These are phyloP conservation scores for Archivesica marissinica DNA, from an alignment of 1,140 invertebrate genomes.

Conservation along the genomic window DNA sequence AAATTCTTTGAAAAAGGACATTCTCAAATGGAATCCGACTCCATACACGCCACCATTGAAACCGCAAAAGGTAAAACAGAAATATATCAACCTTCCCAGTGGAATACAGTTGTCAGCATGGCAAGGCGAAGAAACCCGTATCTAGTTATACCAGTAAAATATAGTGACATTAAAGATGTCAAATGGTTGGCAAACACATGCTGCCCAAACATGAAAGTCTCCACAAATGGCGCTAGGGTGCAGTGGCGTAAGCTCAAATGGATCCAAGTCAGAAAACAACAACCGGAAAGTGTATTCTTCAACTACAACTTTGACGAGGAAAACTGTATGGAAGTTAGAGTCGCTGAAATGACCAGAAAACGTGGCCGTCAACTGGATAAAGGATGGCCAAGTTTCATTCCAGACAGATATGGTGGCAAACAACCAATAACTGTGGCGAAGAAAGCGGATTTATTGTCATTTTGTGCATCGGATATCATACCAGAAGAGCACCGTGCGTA, in stretches of 20 bases:
- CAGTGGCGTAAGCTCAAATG: conserved; percentile 59
- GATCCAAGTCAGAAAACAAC: conserved; percentile 34
- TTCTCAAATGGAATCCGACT: conserved; percentile 47
- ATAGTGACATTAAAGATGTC: conserved; percentile 53
- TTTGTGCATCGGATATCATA: conserved; percentile 20
- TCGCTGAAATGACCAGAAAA: neutral
- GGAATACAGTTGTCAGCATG: conserved; percentile 43
- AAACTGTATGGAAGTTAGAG: neutral
- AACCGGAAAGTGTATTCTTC: conserved; percentile 13
- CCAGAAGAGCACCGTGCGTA: conserved; percentile 31
- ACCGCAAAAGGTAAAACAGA: conserved; percentile 26
- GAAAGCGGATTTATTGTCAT: conserved; percentile 48
- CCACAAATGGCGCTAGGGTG: conserved; percentile 28
- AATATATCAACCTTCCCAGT: conserved; percentile 44
- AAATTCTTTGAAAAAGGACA: conserved; percentile 27
- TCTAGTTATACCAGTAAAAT: conserved; percentile 37
- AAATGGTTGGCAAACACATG: conserved; percentile 2
- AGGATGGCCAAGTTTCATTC: neutral
- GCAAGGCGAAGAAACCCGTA: conserved; percentile 40
- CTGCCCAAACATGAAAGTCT: conserved; percentile 11
- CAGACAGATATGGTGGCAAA: conserved; percentile 4
- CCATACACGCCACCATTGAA: conserved; percentile 22
- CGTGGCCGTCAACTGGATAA: neutral
- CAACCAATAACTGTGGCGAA: conserved; percentile 56
- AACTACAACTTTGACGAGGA: conserved; percentile 30